Evolutionary conservation across 1,140 invertebrate species (phyloP).

Genomic region (Microplitis mediator): DNA sequence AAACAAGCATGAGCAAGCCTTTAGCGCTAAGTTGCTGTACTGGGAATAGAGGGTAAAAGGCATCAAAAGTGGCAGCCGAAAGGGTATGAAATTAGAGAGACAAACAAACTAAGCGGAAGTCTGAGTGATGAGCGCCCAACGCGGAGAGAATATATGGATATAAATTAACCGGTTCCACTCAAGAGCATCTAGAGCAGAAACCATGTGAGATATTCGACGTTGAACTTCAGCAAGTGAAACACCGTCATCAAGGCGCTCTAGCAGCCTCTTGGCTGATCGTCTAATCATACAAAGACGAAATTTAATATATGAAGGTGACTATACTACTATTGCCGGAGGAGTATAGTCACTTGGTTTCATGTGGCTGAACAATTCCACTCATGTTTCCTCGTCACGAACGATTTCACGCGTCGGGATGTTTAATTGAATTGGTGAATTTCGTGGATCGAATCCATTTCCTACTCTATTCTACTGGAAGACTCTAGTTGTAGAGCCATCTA

Average conservation of each 20-base stretch:
- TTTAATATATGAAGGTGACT: too few relatives aligned
- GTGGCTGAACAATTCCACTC: not conserved
- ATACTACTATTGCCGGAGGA: not conserved
- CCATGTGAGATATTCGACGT: not conserved
- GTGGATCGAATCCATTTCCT: conserved; percentile 18
- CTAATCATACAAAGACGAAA: too few relatives aligned
- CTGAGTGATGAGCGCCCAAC: too few relatives aligned
- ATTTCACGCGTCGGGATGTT: conserved; percentile 21
- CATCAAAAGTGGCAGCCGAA: not conserved
- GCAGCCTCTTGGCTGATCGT: not conserved
- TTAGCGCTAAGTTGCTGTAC: not conserved
- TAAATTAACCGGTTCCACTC: too few relatives aligned
- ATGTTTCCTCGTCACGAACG: conserved; percentile 15
- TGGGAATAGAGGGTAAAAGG: not conserved
- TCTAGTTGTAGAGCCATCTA: too few relatives aligned
- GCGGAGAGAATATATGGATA: too few relatives aligned
- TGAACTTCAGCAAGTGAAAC: conserved; percentile 1
- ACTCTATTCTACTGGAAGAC: too few relatives aligned
- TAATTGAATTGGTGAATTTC: conserved; percentile 23
- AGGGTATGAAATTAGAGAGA: too few relatives aligned
- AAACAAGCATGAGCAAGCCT: not conserved
- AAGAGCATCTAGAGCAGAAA: not conserved
- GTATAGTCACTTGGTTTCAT: not conserved
- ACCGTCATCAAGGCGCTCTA: conserved; percentile 1
- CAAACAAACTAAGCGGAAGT: too few relatives aligned